Percentiles rank a stretch among this genome's conserved stretches.
Conservation (phyloP, 1,140 invertebrate genomes). For the Formica exsecta region DNA sequence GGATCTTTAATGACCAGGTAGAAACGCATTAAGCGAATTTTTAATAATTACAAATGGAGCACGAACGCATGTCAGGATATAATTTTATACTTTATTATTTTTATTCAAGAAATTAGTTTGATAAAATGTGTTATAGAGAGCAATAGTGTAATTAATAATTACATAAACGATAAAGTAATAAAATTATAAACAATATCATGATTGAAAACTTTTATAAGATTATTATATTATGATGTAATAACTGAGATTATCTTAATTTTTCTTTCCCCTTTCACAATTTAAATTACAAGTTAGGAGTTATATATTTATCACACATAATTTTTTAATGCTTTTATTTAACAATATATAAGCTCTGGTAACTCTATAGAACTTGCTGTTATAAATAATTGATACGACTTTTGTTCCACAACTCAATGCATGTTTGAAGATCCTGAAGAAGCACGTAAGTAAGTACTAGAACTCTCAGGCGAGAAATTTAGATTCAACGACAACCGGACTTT, state of each 20-base stretch:
- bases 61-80: neutral
- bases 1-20: slow-evolving; percentile 30
- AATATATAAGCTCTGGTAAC: neutral
- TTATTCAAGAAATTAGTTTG: neutral
- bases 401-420: neutral
- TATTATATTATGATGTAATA: slow-evolving; percentile 11
- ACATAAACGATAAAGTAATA: slow-evolving; percentile 4
- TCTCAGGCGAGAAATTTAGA: slow-evolving; percentile 28
- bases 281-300: neutral
- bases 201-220: neutral
- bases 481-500: neutral
- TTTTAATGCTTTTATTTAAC: neutral
- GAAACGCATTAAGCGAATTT: slow-evolving; percentile 21
- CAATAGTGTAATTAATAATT: slow-evolving; percentile 11
- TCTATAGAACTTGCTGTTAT: neutral
- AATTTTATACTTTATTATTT: neutral
- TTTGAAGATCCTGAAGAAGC: slow-evolving; percentile 6
- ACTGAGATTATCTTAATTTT: neutral
- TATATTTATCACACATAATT: neutral
- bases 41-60: neutral
- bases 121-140: neutral
- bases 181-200: neutral
- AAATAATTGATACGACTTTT: slow-evolving; percentile 6
- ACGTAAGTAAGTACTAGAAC: slow-evolving; percentile 6
- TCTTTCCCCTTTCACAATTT: neutral